Percentiles rank a stretch among this genome's conserved stretches.
phyloP scores from a whole-genome alignment of 2,888 invertebrate genomes.

The Alviniconcha strummeri region DNA sequence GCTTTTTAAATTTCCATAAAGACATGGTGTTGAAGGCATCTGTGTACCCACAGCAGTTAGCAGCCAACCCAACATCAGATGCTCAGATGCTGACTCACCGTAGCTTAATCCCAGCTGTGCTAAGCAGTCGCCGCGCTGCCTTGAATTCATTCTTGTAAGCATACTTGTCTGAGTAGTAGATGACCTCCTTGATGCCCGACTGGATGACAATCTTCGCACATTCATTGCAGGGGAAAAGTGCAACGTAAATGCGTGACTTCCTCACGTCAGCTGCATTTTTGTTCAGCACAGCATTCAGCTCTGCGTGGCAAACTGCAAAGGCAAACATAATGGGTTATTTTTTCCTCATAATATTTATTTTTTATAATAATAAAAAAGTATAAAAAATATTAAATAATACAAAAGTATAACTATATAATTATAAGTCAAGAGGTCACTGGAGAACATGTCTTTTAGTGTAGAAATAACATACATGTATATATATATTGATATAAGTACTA shows the following conservation, averaged over 20 bases:
- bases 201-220: conserved; percentile 98
- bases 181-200: conserved; percentile 84
- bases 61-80: too few species aligned
- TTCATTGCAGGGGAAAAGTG: conserved; percentile 96
- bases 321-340: not conserved
- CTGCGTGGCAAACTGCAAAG: conserved; percentile 93
- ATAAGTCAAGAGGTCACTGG: not conserved
- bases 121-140: conserved; percentile 89
- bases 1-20: too few species aligned
- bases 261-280: conserved; percentile 87
- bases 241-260: conserved; percentile 89
- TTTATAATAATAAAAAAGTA: not conserved
- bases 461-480: too few species aligned
- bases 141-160: conserved; percentile 80
- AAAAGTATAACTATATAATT: not conserved
- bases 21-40: too few species aligned
- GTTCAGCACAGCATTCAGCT: conserved; percentile 97
- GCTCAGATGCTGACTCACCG: conserved; percentile 43
- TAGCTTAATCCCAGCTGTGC: conserved; percentile 83
- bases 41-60: too few species aligned
- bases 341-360: not conserved
- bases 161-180: conserved; percentile 89
- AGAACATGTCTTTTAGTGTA: too few species aligned
- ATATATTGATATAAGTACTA: too few species aligned
- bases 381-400: too few species aligned